Conservation (phyloP, 2,113 vertebrate species). For the Prochilodus magdalenae region DNA sequence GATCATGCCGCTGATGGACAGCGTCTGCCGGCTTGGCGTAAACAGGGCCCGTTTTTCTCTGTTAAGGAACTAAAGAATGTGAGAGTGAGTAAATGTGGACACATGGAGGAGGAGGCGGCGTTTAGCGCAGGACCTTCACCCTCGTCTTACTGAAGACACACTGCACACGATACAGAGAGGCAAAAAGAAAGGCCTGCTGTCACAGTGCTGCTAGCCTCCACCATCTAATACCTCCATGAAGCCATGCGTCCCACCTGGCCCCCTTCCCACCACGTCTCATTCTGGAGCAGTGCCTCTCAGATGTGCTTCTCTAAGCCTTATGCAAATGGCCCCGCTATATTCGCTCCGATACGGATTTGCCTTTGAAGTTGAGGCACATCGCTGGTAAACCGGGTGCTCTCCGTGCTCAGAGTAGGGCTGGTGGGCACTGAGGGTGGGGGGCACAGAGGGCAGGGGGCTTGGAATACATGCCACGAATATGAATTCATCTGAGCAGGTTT, state of each 20-base stretch:
- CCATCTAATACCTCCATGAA: slow-evolving; percentile 27
- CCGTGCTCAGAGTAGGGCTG: background rate
- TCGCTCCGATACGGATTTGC: background rate
- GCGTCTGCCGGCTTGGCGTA: background rate
- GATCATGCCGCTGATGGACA: background rate
- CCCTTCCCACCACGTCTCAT: background rate
- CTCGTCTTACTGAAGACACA: background rate
- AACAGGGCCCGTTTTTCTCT: background rate
- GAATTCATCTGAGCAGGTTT: background rate
- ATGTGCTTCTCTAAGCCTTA: slow-evolving; percentile 14
- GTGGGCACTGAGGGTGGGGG: background rate
- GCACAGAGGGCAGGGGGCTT: too few relatives aligned
- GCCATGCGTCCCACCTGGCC: background rate
- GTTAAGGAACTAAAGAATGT: background rate
- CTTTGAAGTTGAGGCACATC: background rate
- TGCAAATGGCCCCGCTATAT: slow-evolving; percentile 23
- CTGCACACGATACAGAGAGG: background rate
- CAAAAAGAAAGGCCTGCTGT: background rate
- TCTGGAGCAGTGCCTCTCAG: slow-evolving; percentile 3
- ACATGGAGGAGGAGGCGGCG: too few relatives aligned
- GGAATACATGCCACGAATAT: background rate
- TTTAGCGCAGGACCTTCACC: background rate
- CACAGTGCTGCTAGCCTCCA: background rate
- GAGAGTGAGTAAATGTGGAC: background rate
- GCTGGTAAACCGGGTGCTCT: background rate